phyloP scores from a whole-genome alignment of 2,113 vertebrate genomes.

The Athene cunicularia region DNA sequence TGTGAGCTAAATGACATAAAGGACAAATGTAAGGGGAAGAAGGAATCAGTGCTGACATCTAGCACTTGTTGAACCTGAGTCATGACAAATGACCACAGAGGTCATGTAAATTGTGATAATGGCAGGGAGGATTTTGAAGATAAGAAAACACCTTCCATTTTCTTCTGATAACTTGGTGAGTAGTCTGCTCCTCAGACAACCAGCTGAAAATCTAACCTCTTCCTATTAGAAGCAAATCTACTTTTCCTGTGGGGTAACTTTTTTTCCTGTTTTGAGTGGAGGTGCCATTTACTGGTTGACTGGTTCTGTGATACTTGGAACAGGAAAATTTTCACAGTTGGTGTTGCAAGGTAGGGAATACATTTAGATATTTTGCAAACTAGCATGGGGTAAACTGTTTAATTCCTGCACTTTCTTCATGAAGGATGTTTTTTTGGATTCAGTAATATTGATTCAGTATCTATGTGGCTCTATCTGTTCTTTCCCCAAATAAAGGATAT shows the following conservation, averaged over 20 bases:
- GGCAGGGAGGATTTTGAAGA: not conserved
- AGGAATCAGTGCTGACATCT: not conserved
- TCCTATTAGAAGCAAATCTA: not conserved
- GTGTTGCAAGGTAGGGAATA: not conserved
- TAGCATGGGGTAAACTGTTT: not conserved
- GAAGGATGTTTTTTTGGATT: not conserved
- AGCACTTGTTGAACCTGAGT: not conserved
- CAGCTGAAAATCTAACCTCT: not conserved
- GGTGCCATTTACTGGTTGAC: not conserved
- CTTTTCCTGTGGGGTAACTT: not conserved
- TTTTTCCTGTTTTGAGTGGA: not conserved
- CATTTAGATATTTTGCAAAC: not conserved
- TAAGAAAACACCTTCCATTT: not conserved
- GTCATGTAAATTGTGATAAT: not conserved
- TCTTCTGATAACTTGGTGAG: not conserved
- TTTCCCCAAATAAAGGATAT: not conserved
- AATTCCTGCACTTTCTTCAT: not conserved
- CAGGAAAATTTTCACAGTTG: not conserved
- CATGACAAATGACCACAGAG: not conserved
- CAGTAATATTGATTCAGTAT: not conserved
- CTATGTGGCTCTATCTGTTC: not conserved
- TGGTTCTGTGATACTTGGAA: not conserved
- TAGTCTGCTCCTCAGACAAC: not conserved
- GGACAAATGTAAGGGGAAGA: not conserved
- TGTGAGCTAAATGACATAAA: not conserved